Evolutionary conservation across 2,113 vertebrate species (phyloP).

Genomic region (Brachyhypopomus gauderio): DNA sequence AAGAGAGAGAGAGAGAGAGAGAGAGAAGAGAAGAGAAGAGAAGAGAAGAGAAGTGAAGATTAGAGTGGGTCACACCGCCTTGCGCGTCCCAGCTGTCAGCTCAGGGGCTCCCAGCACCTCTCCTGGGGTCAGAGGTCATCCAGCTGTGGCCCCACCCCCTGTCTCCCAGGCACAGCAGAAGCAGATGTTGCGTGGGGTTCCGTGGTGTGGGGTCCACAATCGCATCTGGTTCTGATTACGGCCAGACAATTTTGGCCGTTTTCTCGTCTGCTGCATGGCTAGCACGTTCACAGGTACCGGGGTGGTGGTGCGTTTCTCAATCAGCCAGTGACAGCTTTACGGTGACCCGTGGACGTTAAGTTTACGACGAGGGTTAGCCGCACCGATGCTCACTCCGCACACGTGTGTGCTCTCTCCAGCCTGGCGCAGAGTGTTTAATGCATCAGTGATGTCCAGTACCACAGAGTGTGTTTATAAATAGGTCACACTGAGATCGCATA

Average conservation of each 20-base stretch:
- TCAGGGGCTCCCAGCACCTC: constrained; percentile 71
- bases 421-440: background rate
- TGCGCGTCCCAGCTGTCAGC: constrained; percentile 43
- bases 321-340: constrained; percentile 46
- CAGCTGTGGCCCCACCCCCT: constrained; percentile 75
- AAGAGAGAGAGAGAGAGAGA: constrained; percentile 55
- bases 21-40: constrained; percentile 23
- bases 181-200: constrained; percentile 70
- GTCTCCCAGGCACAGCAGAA: constrained; percentile 67
- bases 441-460: background rate
- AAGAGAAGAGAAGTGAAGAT: constrained; percentile 50
- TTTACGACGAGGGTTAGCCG: constrained; percentile 20
- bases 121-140: constrained; percentile 72
- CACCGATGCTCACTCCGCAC: background rate
- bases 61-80: constrained; percentile 65
- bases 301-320: constrained; percentile 38
- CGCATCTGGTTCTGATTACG: constrained; percentile 80
- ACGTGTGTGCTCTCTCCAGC: constrained; percentile 1
- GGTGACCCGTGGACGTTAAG: constrained; percentile 36
- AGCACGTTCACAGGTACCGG: constrained; percentile 47
- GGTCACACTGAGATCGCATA: background rate
- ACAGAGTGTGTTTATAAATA: background rate
- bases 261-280: constrained; percentile 72
- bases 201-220: constrained; percentile 70
- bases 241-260: constrained; percentile 72